Conservation (phyloP, 2,888 invertebrate species). For the Caenorhabditis sulstoni region DNA sequence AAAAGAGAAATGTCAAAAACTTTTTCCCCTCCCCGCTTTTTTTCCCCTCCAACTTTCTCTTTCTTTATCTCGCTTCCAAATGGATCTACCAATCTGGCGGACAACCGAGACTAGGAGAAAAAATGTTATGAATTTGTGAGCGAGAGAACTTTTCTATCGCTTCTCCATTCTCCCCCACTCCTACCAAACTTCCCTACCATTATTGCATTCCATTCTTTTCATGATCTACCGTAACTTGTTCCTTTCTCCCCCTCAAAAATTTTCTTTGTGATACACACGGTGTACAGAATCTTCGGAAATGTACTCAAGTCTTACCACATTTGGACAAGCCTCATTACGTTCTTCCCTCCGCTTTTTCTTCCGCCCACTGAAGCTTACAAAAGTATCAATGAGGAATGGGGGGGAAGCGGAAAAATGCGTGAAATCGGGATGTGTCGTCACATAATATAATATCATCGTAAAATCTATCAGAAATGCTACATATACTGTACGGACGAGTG, state of each 20-base stretch:
- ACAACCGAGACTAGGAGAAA: not conserved
- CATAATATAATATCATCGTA: not conserved
- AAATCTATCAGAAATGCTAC: not conserved
- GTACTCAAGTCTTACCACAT: slow-evolving; percentile 17
- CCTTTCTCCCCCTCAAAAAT: not conserved
- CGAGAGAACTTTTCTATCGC: not conserved
- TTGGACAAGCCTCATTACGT: slow-evolving; percentile 55
- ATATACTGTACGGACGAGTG: not conserved
- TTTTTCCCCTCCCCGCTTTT: not conserved
- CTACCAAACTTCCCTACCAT: not conserved
- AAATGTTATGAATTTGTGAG: not conserved
- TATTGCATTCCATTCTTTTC: not conserved
- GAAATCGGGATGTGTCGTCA: not conserved
- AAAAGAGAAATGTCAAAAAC: not conserved
- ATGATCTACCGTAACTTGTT: slow-evolving; percentile 6
- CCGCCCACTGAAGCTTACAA: slow-evolving; percentile 26
- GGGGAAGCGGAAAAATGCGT: not conserved
- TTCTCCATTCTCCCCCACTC: not conserved
- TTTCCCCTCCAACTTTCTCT: no score
- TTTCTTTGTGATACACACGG: not conserved
- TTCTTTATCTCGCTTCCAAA: no score
- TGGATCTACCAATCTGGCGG: not conserved
- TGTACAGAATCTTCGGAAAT: no score
- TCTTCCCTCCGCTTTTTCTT: slow-evolving; percentile 28
- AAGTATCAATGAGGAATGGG: not conserved